phyloP scores from a whole-genome alignment of 1,140 invertebrate species.

The Drosophila nikananu region DNA sequence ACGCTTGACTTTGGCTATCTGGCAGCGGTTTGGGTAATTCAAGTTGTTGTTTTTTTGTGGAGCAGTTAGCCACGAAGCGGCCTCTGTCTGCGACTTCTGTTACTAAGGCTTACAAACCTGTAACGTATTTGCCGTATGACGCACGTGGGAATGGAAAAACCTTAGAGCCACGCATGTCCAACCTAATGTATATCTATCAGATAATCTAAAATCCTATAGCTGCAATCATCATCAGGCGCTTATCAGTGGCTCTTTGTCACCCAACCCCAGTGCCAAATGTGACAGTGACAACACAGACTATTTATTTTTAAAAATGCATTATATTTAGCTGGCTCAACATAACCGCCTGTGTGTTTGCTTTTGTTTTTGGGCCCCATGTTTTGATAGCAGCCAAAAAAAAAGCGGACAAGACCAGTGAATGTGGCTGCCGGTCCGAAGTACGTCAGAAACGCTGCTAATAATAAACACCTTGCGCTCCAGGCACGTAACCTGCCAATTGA shows the following conservation, averaged over 20 bases:
- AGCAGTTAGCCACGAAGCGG: slow-evolving; percentile 52
- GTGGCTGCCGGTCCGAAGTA: slow-evolving; percentile 46
- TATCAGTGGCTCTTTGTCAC: slow-evolving; percentile 34
- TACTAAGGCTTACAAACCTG: slow-evolving; percentile 48
- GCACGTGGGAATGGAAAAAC: slow-evolving; percentile 47
- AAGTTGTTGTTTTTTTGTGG: slow-evolving; percentile 22
- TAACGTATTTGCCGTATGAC: slow-evolving; percentile 79
- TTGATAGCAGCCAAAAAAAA: slow-evolving; percentile 29
- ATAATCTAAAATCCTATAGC: slow-evolving; percentile 20
- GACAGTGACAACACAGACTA: slow-evolving; percentile 28
- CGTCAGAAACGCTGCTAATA: slow-evolving; percentile 68
- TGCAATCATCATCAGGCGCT: slow-evolving; percentile 11
- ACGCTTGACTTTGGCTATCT: slow-evolving; percentile 38
- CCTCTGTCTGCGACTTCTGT: slow-evolving; percentile 47
- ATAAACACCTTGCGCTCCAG: slow-evolving; percentile 62
- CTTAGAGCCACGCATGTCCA: slow-evolving; percentile 2
- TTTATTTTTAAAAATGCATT: slow-evolving; percentile 60
- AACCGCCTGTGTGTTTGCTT: slow-evolving; percentile 30
- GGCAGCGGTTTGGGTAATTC: slow-evolving; percentile 28
- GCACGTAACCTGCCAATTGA: slow-evolving; percentile 51
- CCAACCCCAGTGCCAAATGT: slow-evolving; percentile 12
- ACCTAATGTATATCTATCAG: slow-evolving; percentile 51
- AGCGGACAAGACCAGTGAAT: slow-evolving; percentile 4
- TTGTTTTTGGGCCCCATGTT: slow-evolving; percentile 23
- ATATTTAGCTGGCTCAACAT: slow-evolving; percentile 54